Base-by-base conservation (phyloP, 2,113 vertebrate species). In the Melanostigma gelatinosum region DNA sequence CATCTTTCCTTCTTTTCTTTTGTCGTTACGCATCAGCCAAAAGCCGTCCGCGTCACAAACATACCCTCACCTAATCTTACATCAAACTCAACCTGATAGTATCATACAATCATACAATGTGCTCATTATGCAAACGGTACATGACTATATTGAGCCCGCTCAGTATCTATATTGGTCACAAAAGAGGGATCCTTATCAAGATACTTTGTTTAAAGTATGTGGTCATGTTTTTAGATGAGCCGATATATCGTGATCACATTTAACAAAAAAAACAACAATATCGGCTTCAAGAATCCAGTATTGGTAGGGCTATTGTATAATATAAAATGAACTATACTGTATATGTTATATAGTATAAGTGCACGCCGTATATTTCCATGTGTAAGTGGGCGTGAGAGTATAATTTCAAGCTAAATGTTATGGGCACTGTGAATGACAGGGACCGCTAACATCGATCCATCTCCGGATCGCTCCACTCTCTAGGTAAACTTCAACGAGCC, bases 401-500 rank as follows among this genome's bases (percentile, higher is more conserved):
- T n/a, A 42, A 22, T 13, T 63, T 40, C 34, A 1, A 40, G 40
- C 20, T 9, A 8, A 32, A 20, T 22, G 18, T 48, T 32, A 20
- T 22, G 9, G 9, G 8, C 27, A 3, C 29, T 67, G 11, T 32
- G 44, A 20, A 29, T 68, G 32, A 38, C 11, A 15, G 9, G 18
- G 15, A 66, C 32, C 11, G 42, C 52, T 72, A 38, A 54, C 58
- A 42, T 18, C 1, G 15, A 15, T 50, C 8, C 16, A 20, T 40
- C 8, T 11, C 22, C 0, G 2, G n/a, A 27, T 38, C 2, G 5
- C 18, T 63, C 6, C 66, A 4, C 40, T 7, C 11, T 77, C 20
- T 12, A 98, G 98, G 98, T 99, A 20, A 99, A 99, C 88, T 99
- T 99, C 95, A 99, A 99, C 0, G 98, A 99, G 90, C 98, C 98